Evolutionary conservation across 2,797 vertebrate genomes (phyloP).

Genomic region (Clarias fuscus): DNA sequence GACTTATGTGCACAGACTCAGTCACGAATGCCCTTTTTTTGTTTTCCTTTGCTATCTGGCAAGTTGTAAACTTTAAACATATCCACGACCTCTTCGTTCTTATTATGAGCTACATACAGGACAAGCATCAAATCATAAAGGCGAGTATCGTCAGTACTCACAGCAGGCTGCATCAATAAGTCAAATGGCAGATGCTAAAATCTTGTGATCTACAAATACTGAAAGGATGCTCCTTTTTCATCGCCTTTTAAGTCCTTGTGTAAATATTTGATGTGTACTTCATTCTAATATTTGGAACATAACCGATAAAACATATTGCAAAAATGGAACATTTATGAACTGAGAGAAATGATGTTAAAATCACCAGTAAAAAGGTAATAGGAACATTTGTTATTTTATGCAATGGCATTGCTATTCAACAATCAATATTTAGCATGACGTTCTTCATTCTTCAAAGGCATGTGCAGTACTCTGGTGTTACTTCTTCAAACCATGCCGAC

Average conservation of each 20-base stretch:
- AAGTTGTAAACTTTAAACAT: not conserved
- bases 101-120: not conserved
- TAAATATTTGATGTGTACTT: conserved; percentile 3
- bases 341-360: conserved; percentile 4
- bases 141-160: not conserved
- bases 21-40: not conserved
- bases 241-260: not conserved
- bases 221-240: not conserved
- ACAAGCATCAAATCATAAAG: not conserved
- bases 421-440: too few relatives aligned
- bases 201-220: not conserved
- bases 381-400: too few relatives aligned
- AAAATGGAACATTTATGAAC: conserved; percentile 2
- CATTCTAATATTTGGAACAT: not conserved
- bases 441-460: too few relatives aligned
- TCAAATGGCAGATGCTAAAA: not conserved
- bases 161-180: not conserved
- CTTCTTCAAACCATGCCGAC: too few relatives aligned
- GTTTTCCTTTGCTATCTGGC: not conserved
- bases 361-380: not conserved
- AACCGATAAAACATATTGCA: not conserved
- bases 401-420: too few relatives aligned
- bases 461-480: too few relatives aligned
- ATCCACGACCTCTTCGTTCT: not conserved
- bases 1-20: not conserved